phyloP scores from a whole-genome alignment of 2,113 vertebrate genomes.

The Cariama cristata region DNA sequence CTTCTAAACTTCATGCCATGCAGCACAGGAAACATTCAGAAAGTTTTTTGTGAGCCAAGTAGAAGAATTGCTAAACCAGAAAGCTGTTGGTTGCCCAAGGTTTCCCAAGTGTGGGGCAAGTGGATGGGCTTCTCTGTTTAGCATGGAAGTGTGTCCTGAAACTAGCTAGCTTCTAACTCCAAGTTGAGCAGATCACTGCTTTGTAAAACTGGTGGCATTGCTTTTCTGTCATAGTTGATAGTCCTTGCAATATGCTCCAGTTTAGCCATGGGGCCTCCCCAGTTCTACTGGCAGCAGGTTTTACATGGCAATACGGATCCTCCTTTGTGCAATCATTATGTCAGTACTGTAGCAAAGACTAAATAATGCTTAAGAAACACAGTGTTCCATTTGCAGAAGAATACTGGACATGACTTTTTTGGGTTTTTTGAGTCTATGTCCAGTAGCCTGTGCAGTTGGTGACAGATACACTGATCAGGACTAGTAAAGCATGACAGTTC shows the following conservation, averaged over 20 bases:
- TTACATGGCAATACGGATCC: neutral
- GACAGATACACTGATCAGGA: neutral
- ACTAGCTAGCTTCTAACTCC: neutral
- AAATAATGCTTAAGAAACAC: neutral
- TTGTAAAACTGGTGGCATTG: neutral
- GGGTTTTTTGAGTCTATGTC: no score
- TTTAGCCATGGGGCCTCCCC: neutral
- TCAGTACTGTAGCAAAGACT: neutral
- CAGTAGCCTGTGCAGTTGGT: neutral
- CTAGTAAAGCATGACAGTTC: neutral
- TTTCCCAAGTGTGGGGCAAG: neutral
- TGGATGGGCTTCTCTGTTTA: neutral
- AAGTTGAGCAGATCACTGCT: fast-evolving
- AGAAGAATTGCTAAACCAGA: neutral
- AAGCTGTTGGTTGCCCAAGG: neutral
- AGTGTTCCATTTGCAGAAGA: neutral
- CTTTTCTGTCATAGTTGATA: neutral
- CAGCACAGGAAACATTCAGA: neutral
- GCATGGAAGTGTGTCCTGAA: neutral
- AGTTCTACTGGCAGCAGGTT: neutral
- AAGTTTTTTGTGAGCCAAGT: neutral
- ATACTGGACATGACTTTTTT: neutral
- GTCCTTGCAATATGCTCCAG: neutral
- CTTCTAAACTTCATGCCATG: neutral
- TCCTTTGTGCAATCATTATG: neutral